These are phyloP conservation scores for Alouatta caraya DNA, from an alignment of 2,797 vertebrate genomes.

Conservation along the genomic window DNA sequence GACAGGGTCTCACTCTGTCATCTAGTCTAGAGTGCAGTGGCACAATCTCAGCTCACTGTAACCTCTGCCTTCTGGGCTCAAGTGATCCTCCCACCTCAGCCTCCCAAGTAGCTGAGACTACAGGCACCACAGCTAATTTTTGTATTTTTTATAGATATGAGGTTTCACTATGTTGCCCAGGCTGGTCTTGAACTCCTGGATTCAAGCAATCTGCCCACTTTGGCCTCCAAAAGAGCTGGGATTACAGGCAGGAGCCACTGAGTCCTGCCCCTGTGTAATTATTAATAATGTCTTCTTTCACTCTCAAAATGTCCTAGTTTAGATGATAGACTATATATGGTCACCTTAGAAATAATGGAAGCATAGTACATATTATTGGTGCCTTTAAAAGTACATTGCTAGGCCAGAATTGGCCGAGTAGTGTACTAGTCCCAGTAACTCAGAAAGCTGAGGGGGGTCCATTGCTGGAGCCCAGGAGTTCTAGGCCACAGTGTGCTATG, in stretches of 20 bases:
- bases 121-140: background rate
- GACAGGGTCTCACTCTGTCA: background rate
- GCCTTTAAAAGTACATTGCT: background rate
- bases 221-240: background rate
- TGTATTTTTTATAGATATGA: background rate
- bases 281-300: conserved; percentile 20
- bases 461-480: background rate
- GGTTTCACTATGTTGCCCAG: background rate
- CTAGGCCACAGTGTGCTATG: background rate
- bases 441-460: background rate
- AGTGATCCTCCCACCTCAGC: background rate
- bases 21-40: background rate
- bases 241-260: background rate
- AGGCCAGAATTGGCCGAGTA: background rate
- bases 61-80: background rate
- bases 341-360: background rate
- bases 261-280: background rate
- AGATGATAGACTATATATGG: background rate
- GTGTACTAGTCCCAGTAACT: background rate
- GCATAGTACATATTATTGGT: background rate
- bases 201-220: background rate
- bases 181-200: background rate
- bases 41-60: background rate
- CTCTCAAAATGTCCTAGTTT: background rate
- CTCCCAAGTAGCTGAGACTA: background rate